Evolutionary conservation across 2,797 vertebrate genomes (phyloP).

Genomic region (Acestrorhynchus altus): DNA sequence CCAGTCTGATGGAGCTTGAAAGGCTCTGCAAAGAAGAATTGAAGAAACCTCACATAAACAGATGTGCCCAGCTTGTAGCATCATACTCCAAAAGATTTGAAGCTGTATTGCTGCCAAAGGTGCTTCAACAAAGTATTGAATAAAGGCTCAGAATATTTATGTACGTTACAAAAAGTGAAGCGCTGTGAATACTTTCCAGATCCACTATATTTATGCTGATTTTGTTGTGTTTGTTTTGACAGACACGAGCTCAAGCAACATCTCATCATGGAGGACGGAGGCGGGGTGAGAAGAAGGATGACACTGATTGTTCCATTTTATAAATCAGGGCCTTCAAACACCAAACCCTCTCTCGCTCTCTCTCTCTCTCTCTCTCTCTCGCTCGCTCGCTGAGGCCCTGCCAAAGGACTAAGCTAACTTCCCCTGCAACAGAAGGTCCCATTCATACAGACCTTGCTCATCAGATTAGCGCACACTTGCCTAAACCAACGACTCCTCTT

Average conservation of each 20-base stretch:
- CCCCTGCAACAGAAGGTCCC: constrained; percentile 22
- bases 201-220: too few relatives aligned
- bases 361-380: constrained; percentile 1
- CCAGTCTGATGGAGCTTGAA: too few relatives aligned
- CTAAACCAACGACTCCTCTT: constrained; percentile 23
- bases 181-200: too few relatives aligned
- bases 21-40: too few relatives aligned
- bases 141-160: too few relatives aligned
- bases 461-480: constrained; percentile 29
- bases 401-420: constrained; percentile 1
- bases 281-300: constrained; percentile 76
- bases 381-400: too few relatives aligned
- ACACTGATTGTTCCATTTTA: constrained; percentile 84
- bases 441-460: constrained; percentile 3
- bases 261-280: constrained; percentile 70
- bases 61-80: too few relatives aligned
- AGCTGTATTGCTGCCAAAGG: too few relatives aligned
- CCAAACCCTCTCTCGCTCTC: constrained; percentile 25
- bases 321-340: constrained; percentile 64
- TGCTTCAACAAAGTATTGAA: too few relatives aligned
- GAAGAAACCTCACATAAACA: too few relatives aligned
- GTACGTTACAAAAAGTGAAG: too few relatives aligned
- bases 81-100: too few relatives aligned
- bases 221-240: constrained; percentile 30
- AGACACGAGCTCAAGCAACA: constrained; percentile 77